phyloP scores from a whole-genome alignment of 2,888 invertebrate genomes.

The Reticulitermes lucifugus region DNA sequence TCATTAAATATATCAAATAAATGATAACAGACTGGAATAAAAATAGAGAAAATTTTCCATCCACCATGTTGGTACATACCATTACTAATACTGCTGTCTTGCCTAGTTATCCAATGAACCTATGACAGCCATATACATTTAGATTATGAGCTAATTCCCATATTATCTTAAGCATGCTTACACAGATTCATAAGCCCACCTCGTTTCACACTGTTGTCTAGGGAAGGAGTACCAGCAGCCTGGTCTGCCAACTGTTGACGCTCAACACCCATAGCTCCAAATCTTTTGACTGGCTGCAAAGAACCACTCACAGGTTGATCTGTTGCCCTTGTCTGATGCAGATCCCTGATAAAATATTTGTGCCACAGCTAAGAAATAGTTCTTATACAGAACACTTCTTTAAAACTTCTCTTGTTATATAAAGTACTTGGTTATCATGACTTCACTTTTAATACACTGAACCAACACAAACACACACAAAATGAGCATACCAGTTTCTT shows the following conservation, averaged over 20 bases:
- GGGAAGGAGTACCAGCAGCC: background rate
- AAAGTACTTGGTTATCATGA: background rate
- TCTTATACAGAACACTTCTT: background rate
- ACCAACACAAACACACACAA: background rate
- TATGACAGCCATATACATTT: no score
- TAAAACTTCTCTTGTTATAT: background rate
- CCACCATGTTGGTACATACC: no score
- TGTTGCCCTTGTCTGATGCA: background rate
- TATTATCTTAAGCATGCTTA: background rate
- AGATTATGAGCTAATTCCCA: no score
- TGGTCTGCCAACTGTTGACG: background rate
- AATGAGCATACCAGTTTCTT: no score
- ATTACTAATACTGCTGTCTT: no score
- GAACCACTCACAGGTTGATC: background rate
- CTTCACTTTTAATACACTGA: background rate
- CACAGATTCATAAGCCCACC: background rate
- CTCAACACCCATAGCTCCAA: conserved; percentile 13
- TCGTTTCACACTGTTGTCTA: background rate
- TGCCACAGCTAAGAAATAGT: background rate
- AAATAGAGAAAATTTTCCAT: no score
- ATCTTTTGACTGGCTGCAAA: background rate
- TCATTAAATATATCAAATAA: no score
- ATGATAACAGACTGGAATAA: no score
- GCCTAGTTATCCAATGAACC: no score
- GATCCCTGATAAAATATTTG: conserved; percentile 11